These are phyloP conservation scores for Listronotus oregonensis DNA, from an alignment of 1,140 invertebrate species.

Conservation along the genomic window DNA sequence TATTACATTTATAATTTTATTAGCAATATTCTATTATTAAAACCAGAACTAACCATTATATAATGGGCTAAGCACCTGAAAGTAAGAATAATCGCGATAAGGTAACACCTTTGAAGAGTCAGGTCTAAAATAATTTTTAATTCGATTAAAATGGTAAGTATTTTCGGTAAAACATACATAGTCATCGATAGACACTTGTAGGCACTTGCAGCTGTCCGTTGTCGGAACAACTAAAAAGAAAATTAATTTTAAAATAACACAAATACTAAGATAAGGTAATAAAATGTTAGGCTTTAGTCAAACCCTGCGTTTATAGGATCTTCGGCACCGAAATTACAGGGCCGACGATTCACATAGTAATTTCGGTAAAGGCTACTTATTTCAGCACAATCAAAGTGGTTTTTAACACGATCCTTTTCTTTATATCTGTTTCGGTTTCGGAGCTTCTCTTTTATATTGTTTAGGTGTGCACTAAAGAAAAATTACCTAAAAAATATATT, in stretches of 20 bases:
- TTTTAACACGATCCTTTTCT: neutral
- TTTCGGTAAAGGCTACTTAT: slow-evolving; percentile 49
- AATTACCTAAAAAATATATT: too few species aligned
- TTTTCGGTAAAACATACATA: slow-evolving; percentile 25
- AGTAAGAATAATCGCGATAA: neutral
- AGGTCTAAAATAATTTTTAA: slow-evolving; percentile 10
- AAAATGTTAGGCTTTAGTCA: slow-evolving; percentile 35
- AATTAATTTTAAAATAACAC: slow-evolving; percentile 45
- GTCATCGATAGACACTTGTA: slow-evolving; percentile 8
- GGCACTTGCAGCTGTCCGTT: slow-evolving; percentile 17
- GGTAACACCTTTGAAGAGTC: slow-evolving; percentile 13
- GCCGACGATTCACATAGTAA: slow-evolving; percentile 39
- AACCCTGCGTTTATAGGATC: slow-evolving; percentile 39
- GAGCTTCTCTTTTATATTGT: too few species aligned
- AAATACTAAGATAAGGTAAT: slow-evolving; percentile 44
- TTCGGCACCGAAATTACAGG: slow-evolving; percentile 47
- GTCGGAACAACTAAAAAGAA: slow-evolving; percentile 28
- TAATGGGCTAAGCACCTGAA: too few species aligned
- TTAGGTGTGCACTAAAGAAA: too few species aligned
- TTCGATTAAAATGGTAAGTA: slow-evolving; percentile 13
- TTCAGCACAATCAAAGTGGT: slow-evolving; percentile 25
- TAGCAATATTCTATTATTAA: too few species aligned
- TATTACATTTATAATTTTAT: too few species aligned
- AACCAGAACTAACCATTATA: too few species aligned
- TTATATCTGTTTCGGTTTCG: too few species aligned